Base-by-base conservation (phyloP, 1,140 invertebrate species). In the Hypsibius dujardini region DNA sequence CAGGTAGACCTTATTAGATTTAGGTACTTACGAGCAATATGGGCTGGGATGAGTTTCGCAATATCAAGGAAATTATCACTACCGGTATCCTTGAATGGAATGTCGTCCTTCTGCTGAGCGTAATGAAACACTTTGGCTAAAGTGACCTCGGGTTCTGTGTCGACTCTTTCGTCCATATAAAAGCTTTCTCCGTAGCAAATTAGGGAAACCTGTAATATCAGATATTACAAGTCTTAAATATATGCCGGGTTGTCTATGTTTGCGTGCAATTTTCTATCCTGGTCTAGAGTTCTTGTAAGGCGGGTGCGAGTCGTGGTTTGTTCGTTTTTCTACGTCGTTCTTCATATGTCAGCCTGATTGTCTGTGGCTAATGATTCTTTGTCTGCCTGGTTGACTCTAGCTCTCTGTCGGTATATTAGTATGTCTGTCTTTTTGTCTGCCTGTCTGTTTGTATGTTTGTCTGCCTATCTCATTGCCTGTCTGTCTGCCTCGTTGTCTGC, bases 81-180 rank as follows among this genome's bases (percentile, higher is more conserved):
- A 14, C 72, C 73, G 15, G 47, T 73, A 47, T 73, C 73, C 47
- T 47, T 59, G 40, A 74, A 73, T 28, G 7, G 70, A 46, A 73
- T n/a, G 1, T 50, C 40, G 14, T 40, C 50, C 2, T 71, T 56
- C 12, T 45, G 28, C 15, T 70, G 60, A 70, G 70, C 72, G 28
- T 59, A 46, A n/a, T 70, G 60, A 47, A 72, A 47, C 42, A 45
- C 70, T 15, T 73, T 47, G 14, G 60, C 47, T 59, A 74, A 46
- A 40, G 28, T 12, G 3, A 74, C 15, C n/a, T 71, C 69, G 3
- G 73, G 72, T 59, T 75, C 74, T 40, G 46, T 46, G 12, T 73
- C 73, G 50, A 73, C 47, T 15, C 72, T 75, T 60, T 72, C 72
- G 45, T 70, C 74, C 3, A 45, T 70, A 71, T 73, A 75, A 47